Evolutionary conservation across 2,888 invertebrate species (phyloP).

Genomic region (Phasia obesa): DNA sequence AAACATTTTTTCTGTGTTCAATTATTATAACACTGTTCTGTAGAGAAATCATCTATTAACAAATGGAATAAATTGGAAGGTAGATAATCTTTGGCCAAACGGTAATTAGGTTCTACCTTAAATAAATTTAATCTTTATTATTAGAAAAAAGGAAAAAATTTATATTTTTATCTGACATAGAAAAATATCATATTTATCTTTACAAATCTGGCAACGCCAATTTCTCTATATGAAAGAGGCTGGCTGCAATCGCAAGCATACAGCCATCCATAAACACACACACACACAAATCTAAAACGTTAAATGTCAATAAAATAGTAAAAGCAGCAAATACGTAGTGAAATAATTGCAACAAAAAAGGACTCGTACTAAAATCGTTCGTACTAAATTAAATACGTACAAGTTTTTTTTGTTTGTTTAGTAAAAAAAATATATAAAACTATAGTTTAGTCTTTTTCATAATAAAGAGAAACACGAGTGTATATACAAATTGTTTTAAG

Average conservation of each 20-base stretch:
- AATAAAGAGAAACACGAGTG: conserved; percentile 39
- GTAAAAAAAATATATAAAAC: conserved; percentile 10
- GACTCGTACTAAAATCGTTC: conserved; percentile 27
- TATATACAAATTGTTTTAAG: conserved; percentile 36
- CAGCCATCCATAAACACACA: background rate
- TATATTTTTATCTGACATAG: too few relatives aligned
- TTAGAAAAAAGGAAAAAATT: too few relatives aligned
- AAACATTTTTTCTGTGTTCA: too few relatives aligned
- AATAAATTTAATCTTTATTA: background rate
- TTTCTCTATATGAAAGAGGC: conserved; percentile 9
- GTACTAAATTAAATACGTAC: conserved; percentile 26
- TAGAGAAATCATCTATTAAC: too few relatives aligned
- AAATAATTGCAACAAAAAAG: conserved; percentile 38
- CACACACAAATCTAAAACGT: conserved; percentile 12
- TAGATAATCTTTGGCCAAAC: too few relatives aligned
- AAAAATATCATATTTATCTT: too few relatives aligned
- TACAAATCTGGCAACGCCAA: conserved; percentile 18
- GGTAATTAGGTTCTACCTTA: too few relatives aligned
- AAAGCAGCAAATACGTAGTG: conserved; percentile 5
- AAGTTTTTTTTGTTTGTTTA: background rate
- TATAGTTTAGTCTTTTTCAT: background rate
- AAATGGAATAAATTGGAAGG: too few relatives aligned
- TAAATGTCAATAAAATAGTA: conserved; percentile 52
- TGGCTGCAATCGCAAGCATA: conserved; percentile 13
- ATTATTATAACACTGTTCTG: too few relatives aligned